A percentile compares a stretch with the other conserved stretches of the same genome.
Evolutionary conservation across 2,888 invertebrate genomes (phyloP).

Genomic region (Drosophila mercatorum): DNA sequence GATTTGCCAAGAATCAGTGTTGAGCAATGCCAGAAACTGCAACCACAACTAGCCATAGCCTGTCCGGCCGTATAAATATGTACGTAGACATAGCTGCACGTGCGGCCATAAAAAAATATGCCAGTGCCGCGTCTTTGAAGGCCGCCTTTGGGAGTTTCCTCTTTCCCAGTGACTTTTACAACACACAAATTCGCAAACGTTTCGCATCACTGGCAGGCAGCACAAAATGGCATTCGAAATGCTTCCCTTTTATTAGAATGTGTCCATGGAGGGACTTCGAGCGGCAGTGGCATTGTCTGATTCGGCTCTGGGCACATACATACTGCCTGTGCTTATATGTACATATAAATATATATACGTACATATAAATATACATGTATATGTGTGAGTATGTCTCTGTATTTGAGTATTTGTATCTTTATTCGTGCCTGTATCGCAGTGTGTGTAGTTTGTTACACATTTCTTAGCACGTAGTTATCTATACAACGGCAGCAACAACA

Average conservation of each 20-base stretch:
- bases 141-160: conserved; percentile 16
- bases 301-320: conserved; percentile 20
- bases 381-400: background rate
- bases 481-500: conserved; percentile 33
- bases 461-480: conserved; percentile 81
- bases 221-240: conserved; percentile 69
- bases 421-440: conserved; percentile 40
- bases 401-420: conserved; percentile 22
- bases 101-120: conserved; percentile 20
- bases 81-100: conserved; percentile 6
- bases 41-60: conserved; percentile 6
- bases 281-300: conserved; percentile 72
- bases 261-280: conserved; percentile 73
- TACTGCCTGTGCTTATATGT: background rate
- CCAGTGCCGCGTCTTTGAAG: conserved; percentile 1
- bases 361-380: background rate
- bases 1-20: conserved; percentile 45
- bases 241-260: conserved; percentile 78
- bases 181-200: conserved; percentile 23
- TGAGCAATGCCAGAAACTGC: conserved; percentile 28
- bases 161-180: conserved; percentile 13
- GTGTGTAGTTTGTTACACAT: conserved; percentile 71
- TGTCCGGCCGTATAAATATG: background rate
- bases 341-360: conserved; percentile 13
- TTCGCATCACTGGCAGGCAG: conserved; percentile 60